Conservation (phyloP, 2,797 vertebrate genomes). For the Alfaro cultratus region DNA sequence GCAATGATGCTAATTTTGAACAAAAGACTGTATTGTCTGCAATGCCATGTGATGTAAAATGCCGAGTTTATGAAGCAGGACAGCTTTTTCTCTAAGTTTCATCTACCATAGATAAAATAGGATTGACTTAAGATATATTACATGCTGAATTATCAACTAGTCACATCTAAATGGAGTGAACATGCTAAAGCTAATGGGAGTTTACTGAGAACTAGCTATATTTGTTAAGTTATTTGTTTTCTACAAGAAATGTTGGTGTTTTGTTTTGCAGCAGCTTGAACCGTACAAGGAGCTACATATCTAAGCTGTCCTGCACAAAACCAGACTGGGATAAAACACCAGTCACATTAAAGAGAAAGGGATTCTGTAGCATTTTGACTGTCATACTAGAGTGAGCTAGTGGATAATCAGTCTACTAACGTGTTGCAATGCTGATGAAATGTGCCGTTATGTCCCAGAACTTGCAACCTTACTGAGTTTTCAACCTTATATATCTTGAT, state of each 20-base stretch:
- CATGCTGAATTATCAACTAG: no score
- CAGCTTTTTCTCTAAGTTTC: no score
- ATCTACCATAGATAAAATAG: no score
- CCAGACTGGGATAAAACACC: background rate
- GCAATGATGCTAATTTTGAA: background rate
- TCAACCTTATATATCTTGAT: background rate
- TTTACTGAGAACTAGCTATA: no score
- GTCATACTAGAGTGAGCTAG: background rate
- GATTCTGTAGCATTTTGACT: background rate
- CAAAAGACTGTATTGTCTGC: background rate
- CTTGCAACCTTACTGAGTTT: background rate
- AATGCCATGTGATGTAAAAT: no score
- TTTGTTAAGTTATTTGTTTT: background rate
- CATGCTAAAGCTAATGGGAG: no score
- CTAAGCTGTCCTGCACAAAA: background rate
- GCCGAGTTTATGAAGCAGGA: no score
- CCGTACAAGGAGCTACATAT: background rate
- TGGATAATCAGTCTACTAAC: background rate
- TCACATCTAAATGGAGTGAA: no score
- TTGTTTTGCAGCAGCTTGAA: background rate
- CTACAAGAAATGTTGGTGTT: background rate
- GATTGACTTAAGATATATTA: no score
- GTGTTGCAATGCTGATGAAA: background rate
- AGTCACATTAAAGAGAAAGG: background rate
- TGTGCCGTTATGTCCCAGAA: background rate